Percentiles rank a stretch among this genome's conserved stretches.
These are phyloP conservation scores for Gryllus bimaculatus DNA, from an alignment of 1,140 invertebrate genomes.

Conservation along the genomic window DNA sequence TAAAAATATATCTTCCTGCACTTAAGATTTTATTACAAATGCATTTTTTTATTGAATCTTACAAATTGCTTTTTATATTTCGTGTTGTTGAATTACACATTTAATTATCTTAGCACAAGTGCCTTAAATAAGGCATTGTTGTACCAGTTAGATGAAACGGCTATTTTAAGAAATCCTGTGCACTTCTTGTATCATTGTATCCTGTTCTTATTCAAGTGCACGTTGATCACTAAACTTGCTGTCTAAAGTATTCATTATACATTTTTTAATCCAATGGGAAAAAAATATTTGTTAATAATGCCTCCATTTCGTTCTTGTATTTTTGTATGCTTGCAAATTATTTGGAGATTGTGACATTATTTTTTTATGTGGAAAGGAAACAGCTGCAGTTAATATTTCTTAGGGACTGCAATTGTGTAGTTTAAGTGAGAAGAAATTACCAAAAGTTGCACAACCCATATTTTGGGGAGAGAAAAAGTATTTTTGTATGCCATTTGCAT, in stretches of 20 bases:
- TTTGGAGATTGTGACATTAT: constrained; percentile 17
- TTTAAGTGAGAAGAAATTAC: no score
- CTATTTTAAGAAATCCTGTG: constrained; percentile 13
- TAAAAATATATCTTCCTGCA: neutral
- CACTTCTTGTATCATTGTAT: constrained; percentile 6
- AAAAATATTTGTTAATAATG: constrained; percentile 6
- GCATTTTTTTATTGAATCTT: constrained; percentile 7
- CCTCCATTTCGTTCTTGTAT: constrained; percentile 15
- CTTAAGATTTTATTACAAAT: no score
- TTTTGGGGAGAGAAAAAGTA: constrained; percentile 2
- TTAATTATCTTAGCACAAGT: constrained; percentile 22
- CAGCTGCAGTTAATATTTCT: neutral
- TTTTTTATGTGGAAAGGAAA: constrained; percentile 11
- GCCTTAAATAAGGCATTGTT: constrained; percentile 23
- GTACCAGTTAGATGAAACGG: constrained; percentile 16
- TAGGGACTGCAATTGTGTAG: constrained; percentile 5
- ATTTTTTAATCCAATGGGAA: neutral
- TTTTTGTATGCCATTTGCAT: no score
- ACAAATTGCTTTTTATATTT: constrained; percentile 18
- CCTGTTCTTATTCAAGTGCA: constrained; percentile 17
- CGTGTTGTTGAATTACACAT: constrained; percentile 18
- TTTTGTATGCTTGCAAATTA: constrained; percentile 18
- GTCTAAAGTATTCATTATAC: constrained; percentile 9
- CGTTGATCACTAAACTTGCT: constrained; percentile 12
- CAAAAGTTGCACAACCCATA: constrained; percentile 12